Conservation (phyloP, 1,140 invertebrate species). For the Pentalonia nigronervosa region DNA sequence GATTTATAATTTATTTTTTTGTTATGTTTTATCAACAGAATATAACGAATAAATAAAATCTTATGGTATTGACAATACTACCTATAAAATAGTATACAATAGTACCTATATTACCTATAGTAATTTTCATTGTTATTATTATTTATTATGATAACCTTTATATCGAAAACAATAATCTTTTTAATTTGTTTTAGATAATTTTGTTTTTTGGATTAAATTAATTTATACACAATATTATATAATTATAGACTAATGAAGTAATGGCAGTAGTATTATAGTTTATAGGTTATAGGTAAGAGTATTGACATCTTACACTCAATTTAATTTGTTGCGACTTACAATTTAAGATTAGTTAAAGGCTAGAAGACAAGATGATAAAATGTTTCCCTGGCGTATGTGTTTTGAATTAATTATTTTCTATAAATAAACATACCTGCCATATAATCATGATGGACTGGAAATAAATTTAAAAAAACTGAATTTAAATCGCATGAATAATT, state of each 20-base stretch:
- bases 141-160: background rate
- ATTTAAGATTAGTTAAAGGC: background rate
- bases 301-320: background rate
- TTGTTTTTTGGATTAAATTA: background rate
- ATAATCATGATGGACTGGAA: background rate
- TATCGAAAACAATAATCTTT: background rate
- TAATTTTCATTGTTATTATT: constrained; percentile 10
- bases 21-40: background rate
- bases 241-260: background rate
- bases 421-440: background rate
- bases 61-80: background rate
- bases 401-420: background rate
- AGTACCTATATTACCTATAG: too few relatives aligned
- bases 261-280: background rate
- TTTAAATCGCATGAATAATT: background rate
- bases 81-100: too few relatives aligned
- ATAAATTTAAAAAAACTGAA: background rate
- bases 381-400: background rate
- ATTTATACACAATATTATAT: background rate
- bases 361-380: background rate
- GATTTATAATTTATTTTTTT: background rate
- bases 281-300: background rate
- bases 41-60: background rate
- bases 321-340: background rate
- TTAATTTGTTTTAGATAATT: background rate